Conservation (phyloP, 2,113 vertebrate genomes). For the Scomber japonicus region DNA sequence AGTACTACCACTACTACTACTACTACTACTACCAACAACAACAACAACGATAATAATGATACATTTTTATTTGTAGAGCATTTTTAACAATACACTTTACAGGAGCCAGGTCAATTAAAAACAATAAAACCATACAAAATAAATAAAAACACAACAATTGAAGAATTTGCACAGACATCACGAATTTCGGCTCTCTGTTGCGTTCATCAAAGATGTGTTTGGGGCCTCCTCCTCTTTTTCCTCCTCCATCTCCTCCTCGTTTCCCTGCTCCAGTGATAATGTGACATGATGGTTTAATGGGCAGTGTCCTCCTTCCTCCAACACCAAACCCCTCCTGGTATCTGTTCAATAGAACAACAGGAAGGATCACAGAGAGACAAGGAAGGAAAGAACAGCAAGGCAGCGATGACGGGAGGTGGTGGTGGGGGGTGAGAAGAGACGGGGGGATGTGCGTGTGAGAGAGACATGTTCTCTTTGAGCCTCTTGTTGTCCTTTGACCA, state of each 20-base stretch:
- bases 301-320: background rate
- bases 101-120: too few species aligned
- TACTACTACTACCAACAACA: too few species aligned
- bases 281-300: conserved; percentile 56
- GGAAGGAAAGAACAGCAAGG: conserved; percentile 3
- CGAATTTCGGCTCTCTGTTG: too few species aligned
- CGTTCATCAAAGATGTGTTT: background rate
- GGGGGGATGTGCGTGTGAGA: background rate
- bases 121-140: too few species aligned
- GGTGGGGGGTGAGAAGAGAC: too few species aligned
- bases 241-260: background rate
- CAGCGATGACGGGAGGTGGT: background rate
- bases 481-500: conserved; percentile 45
- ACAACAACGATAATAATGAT: too few species aligned
- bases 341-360: conserved; percentile 45
- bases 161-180: too few species aligned
- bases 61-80: too few species aligned
- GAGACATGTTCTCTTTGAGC: conserved; percentile 21
- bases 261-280: conserved; percentile 25
- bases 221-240: background rate
- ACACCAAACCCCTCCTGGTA: conserved; percentile 31
- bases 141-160: too few species aligned
- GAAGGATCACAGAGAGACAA: conserved; percentile 21
- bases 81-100: too few species aligned
- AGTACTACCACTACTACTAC: too few species aligned